Base-by-base conservation (phyloP, 2,797 vertebrate species). In the Sebastiscus tertius region DNA sequence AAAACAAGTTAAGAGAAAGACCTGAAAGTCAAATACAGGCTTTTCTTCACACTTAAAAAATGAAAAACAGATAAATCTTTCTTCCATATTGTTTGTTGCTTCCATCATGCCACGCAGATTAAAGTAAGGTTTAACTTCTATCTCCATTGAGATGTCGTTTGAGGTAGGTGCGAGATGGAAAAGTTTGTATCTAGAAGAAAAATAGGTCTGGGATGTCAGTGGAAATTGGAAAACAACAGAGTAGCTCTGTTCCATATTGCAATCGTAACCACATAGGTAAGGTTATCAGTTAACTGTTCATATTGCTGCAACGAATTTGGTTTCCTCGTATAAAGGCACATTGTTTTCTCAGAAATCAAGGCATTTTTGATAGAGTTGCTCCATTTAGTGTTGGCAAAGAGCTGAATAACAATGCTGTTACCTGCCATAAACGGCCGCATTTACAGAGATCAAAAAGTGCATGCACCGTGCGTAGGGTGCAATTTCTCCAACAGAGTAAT, bases 181-280 rank as follows among this genome's bases (percentile, higher is more conserved):
- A 82, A 36, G 64, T 73, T 82, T 77, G 13, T 34, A 52, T 81
- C 65, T 54, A 18, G 34, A 67, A 79, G 59, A 81, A 70, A 82
- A 66, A 76, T 33, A 67, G 42, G 56, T 77, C 63, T 64, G 59
- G 80, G 26, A 69, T 33, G 11, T 74, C 8, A 46, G 62, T 69
- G 71, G 72, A 82, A 84, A 87, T 80, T 55, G 78, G 64, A 85
- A 87, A 84, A 89, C 64, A 80, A 61, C 58, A 73, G 69, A 79
- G 62, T 5, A 5, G 29, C 33, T 82, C 29, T 68, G 18, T 67
- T 75, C 13, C 16, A 18, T 64, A 63, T 31, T 83, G 75, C 66
- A 64, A 26, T 31, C 33, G 24, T 59, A 77, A 58, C 55, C 26
- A 26, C 36, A 56, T 11, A 42, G 49, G 75, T 79, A 56, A 74